A percentile compares a stretch with the other conserved stretches of the same genome.
These are phyloP conservation scores for Sphinx pinastri DNA, from an alignment of 2,888 invertebrate species.

Conservation along the genomic window DNA sequence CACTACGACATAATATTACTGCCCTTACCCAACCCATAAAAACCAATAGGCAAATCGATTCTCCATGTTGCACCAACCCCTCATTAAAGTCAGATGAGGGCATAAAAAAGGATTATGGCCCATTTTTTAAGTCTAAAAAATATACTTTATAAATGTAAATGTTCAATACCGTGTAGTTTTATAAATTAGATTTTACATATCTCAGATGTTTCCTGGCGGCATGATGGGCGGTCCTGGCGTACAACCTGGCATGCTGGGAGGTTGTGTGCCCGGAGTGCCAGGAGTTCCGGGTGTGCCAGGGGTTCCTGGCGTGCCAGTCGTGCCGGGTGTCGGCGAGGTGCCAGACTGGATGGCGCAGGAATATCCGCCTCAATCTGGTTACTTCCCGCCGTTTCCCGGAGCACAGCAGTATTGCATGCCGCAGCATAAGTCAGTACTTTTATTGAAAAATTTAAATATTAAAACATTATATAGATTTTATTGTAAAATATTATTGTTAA, in stretches of 20 bases:
- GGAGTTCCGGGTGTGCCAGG: conserved; percentile 45
- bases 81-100: too few species aligned
- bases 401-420: conserved; percentile 70
- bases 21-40: too few species aligned
- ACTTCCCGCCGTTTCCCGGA: conserved; percentile 66
- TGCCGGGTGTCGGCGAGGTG: conserved; percentile 38
- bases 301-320: conserved; percentile 45
- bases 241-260: conserved; percentile 40
- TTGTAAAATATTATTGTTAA: too few species aligned
- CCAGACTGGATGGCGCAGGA: conserved; percentile 64
- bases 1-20: too few species aligned
- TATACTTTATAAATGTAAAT: too few species aligned
- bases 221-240: conserved; percentile 50
- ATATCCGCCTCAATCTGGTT: conserved; percentile 53
- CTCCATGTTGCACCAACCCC: too few species aligned
- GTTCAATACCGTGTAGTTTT: too few species aligned
- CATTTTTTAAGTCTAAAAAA: too few species aligned
- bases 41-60: too few species aligned
- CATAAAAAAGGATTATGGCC: too few species aligned
- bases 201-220: conserved; percentile 69
- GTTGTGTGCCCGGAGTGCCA: conserved; percentile 39
- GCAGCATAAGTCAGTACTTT: conserved; percentile 68
- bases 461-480: too few species aligned
- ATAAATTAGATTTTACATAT: too few species aligned
- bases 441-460: not conserved